These are phyloP conservation scores for Percina caprodes DNA, from an alignment of 2,113 vertebrate genomes.

Conservation along the genomic window DNA sequence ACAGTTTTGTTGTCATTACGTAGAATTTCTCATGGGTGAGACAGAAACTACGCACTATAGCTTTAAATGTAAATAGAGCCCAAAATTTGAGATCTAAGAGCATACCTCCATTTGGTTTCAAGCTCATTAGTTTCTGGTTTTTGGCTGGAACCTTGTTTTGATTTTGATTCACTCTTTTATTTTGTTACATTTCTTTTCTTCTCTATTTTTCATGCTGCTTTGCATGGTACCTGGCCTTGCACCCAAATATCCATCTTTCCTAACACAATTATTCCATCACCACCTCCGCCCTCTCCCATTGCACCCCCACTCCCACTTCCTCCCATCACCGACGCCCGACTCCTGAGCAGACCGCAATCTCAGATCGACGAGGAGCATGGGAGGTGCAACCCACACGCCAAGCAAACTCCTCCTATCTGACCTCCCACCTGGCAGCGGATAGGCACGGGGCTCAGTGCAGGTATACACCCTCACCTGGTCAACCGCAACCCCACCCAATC, in stretches of 20 bases:
- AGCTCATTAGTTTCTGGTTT: constrained; percentile 75
- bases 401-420: constrained; percentile 97
- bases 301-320: constrained; percentile 42
- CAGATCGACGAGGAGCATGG: constrained; percentile 98
- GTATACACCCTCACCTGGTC: constrained; percentile 85
- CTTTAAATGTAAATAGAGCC: neutral
- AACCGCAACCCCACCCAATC: constrained; percentile 47
- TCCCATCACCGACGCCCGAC: constrained; percentile 68
- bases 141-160: constrained; percentile 84
- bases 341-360: constrained; percentile 88
- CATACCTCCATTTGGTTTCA: constrained; percentile 57
- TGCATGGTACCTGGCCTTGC: constrained; percentile 78
- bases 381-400: constrained; percentile 96
- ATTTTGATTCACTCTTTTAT: constrained; percentile 73
- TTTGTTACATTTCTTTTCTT: constrained; percentile 62
- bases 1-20: too few relatives aligned
- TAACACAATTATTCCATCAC: constrained; percentile 72
- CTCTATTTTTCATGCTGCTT: constrained; percentile 77
- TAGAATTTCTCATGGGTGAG: too few relatives aligned
- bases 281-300: constrained; percentile 42
- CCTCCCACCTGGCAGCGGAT: constrained; percentile 97
- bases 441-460: constrained; percentile 99
- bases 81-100: constrained; percentile 24
- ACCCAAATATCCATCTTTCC: constrained; percentile 66
- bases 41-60: too few relatives aligned